These are phyloP conservation scores for Zelleria hepariella DNA, from an alignment of 2,888 invertebrate species.

Conservation along the genomic window DNA sequence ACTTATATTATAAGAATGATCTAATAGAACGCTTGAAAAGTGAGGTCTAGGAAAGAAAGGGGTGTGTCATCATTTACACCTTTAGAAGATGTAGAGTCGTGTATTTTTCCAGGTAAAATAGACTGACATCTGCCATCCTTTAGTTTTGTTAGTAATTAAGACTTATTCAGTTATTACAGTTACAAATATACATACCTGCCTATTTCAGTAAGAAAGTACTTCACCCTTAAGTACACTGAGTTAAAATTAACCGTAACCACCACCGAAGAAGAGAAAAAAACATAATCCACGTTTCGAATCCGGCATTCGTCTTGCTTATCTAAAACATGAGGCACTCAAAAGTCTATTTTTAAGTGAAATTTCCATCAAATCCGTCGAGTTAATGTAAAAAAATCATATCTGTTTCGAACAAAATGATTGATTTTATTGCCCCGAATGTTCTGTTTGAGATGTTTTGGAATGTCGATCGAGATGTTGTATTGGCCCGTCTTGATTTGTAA, in stretches of 20 bases:
- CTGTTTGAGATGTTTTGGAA: slow-evolving; percentile 3
- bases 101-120: no score
- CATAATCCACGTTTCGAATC: slow-evolving; percentile 28
- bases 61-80: no score
- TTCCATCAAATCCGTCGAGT: slow-evolving; percentile 13
- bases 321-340: slow-evolving; percentile 51
- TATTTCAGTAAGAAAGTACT: neutral
- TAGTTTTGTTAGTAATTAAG: no score
- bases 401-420: slow-evolving; percentile 49
- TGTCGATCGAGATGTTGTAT: slow-evolving; percentile 3
- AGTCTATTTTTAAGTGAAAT: slow-evolving; percentile 65
- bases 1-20: no score
- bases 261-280: neutral
- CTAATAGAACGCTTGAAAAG: no score
- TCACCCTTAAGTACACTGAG: neutral
- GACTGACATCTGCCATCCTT: no score
- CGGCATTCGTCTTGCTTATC: slow-evolving; percentile 61
- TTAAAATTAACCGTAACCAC: neutral
- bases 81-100: no score
- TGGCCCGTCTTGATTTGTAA: neutral
- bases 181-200: neutral
- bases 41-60: no score
- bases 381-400: slow-evolving; percentile 63
- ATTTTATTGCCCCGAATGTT: slow-evolving; percentile 48
- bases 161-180: no score